Conservation (phyloP, 2,888 invertebrate genomes). For the Norana najaformis region DNA sequence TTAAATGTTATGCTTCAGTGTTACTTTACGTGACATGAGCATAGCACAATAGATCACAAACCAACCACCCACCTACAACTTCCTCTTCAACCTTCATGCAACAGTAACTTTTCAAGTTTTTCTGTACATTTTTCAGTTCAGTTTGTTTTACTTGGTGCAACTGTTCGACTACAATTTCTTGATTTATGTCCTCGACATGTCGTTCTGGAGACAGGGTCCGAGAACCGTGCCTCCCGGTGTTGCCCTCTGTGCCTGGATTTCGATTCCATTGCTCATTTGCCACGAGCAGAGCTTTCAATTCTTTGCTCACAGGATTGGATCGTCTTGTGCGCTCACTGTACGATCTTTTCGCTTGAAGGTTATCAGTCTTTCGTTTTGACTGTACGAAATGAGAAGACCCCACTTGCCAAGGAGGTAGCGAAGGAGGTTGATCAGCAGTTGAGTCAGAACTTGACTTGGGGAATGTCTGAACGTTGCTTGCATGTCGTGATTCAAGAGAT, state of each 20-base stretch:
- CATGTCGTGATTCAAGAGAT: background rate
- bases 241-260: background rate
- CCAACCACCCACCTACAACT: constrained; percentile 1
- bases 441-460: background rate
- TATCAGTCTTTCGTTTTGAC: background rate
- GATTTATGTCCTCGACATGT: background rate
- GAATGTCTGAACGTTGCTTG: background rate
- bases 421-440: background rate
- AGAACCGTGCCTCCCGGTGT: background rate
- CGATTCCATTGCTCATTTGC: constrained; percentile 7
- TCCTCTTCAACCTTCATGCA: background rate
- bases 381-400: background rate
- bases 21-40: background rate
- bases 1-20: background rate
- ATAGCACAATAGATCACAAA: background rate
- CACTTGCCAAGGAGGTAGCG: background rate
- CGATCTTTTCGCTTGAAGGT: background rate
- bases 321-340: background rate
- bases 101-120: background rate
- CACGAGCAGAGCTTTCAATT: background rate
- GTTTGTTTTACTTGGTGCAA: background rate
- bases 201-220: background rate
- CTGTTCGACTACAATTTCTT: background rate
- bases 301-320: background rate
- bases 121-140: background rate